A percentile compares a stretch with the other conserved stretches of the same genome.
phyloP scores from a whole-genome alignment of 2,113 vertebrate genomes.

The Herpetotheres cachinnans region DNA sequence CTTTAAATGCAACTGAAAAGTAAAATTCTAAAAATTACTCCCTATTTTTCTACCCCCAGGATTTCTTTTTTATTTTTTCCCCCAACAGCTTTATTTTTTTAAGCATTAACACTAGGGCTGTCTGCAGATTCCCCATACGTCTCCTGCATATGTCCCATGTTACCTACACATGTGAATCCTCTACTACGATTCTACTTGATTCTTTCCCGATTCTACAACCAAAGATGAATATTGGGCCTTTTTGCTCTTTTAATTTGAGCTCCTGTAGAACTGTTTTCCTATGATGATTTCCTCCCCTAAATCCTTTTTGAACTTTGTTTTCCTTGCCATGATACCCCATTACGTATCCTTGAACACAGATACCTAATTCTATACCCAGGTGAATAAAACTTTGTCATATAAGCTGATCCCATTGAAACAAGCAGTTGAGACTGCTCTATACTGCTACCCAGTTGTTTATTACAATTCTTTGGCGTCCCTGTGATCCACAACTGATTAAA shows the following conservation, averaged over 20 bases:
- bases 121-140: neutral
- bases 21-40: neutral
- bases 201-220: neutral
- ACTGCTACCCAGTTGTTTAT: neutral
- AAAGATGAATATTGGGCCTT: neutral
- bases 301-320: neutral
- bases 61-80: neutral
- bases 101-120: neutral
- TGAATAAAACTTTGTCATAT: neutral
- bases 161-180: neutral
- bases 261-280: neutral
- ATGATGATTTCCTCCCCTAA: neutral
- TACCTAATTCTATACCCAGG: neutral
- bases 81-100: neutral
- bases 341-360: neutral
- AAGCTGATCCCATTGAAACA: neutral
- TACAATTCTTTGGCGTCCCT: neutral
- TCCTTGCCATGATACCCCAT: neutral
- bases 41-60: neutral
- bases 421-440: neutral
- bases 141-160: neutral
- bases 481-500: neutral
- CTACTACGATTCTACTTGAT: neutral
- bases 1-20: neutral
- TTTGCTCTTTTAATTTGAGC: neutral